phyloP scores from a whole-genome alignment of 2,888 invertebrate species.

The Ornithoptera alexandrae region DNA sequence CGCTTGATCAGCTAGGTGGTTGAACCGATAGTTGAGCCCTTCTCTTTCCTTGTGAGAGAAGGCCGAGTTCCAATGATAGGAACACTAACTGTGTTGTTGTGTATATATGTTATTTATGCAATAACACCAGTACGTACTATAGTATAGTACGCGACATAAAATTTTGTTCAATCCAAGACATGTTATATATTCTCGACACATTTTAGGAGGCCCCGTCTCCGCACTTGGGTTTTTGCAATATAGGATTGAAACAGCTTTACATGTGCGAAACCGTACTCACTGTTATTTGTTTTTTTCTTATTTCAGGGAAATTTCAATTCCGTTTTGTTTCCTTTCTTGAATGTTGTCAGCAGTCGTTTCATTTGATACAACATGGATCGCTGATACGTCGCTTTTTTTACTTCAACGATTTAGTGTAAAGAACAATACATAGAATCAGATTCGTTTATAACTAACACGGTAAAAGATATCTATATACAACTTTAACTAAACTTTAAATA shows the following conservation, averaged over 20 bases:
- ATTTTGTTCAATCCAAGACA: background rate
- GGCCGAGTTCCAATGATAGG: background rate
- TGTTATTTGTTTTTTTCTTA: constrained; percentile 25
- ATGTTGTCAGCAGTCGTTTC: constrained; percentile 16
- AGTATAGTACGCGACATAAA: background rate
- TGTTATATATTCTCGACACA: constrained; percentile 6
- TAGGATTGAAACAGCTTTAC: constrained; percentile 19
- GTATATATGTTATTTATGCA: background rate
- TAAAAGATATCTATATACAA: background rate
- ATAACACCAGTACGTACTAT: background rate
- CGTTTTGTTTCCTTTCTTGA: constrained; percentile 9
- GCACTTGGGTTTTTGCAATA: constrained; percentile 15
- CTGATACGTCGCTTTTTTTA: background rate
- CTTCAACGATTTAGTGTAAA: background rate
- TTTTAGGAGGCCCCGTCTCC: constrained; percentile 1
- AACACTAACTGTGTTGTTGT: too few species aligned
- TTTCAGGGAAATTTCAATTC: constrained; percentile 21
- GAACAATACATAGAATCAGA: background rate
- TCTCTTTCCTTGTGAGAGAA: background rate
- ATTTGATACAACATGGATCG: constrained; percentile 8
- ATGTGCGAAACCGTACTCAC: constrained; percentile 19
- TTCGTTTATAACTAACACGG: background rate
- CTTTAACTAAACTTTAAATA: background rate
- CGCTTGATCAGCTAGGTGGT: background rate
- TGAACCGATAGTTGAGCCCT: background rate